phyloP scores from a whole-genome alignment of 37 sponge, comb jelly and placozoan species.

The Hormiphora californensis region DNA sequence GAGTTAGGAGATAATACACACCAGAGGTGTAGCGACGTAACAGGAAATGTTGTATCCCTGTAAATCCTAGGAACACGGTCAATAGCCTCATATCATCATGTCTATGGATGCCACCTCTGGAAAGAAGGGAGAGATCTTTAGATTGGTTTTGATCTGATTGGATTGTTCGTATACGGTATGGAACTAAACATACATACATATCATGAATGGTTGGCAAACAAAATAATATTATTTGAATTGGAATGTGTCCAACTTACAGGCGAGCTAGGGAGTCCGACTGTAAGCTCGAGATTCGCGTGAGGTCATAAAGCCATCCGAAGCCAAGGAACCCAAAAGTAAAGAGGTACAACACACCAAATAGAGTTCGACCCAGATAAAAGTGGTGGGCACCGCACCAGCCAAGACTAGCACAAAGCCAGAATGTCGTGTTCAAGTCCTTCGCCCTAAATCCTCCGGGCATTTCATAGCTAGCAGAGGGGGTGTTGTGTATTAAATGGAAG shows the following conservation, averaged over 20 bases:
- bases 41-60: conserved; percentile 8
- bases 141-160: no score
- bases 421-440: no score
- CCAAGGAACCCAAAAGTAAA: neutral
- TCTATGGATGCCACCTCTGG: neutral
- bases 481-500: no score
- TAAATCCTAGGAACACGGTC: neutral
- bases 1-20: neutral
- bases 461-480: no score
- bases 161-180: no score
- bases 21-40: neutral
- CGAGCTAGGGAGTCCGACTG: no score
- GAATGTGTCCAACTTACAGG: no score
- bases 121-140: no score
- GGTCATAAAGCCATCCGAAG: conserved; percentile 9
- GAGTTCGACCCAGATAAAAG: neutral
- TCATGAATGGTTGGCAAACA: no score
- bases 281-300: neutral
- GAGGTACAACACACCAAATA: neutral
- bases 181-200: no score
- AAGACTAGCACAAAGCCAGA: neutral
- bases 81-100: conserved; percentile 36
- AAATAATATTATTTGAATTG: no score
- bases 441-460: no score
- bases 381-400: conserved; percentile 17